These are phyloP conservation scores for Apamea crenata DNA, from an alignment of 2,888 invertebrate species.

Conservation along the genomic window DNA sequence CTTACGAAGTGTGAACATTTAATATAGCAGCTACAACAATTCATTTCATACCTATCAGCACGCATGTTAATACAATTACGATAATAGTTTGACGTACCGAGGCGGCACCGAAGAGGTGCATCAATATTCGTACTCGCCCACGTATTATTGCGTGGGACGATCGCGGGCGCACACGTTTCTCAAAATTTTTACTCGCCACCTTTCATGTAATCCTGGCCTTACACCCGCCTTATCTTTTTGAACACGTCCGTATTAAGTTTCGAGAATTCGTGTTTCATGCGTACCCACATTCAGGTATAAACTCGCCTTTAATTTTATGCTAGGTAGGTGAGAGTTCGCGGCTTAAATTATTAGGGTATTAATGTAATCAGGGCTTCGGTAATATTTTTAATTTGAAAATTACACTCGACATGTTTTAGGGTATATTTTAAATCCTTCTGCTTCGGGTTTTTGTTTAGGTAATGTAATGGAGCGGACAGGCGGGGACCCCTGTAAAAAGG, in stretches of 20 bases:
- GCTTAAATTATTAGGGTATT: constrained; percentile 73
- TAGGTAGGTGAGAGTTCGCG: constrained; percentile 62
- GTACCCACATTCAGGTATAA: constrained; percentile 57
- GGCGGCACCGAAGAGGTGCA: constrained; percentile 74
- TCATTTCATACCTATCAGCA: constrained; percentile 33
- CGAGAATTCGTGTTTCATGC: constrained; percentile 69
- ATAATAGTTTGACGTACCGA: constrained; percentile 77
- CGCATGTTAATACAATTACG: constrained; percentile 75
- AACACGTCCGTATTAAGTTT: constrained; percentile 74
- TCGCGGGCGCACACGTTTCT: constrained; percentile 71
- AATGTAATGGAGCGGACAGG: constrained; percentile 76
- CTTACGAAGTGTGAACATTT: constrained; percentile 57
- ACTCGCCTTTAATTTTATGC: constrained; percentile 69
- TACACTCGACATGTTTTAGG: constrained; percentile 82
- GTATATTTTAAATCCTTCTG: constrained; percentile 78
- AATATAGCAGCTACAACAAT: constrained; percentile 58
- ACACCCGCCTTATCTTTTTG: constrained; percentile 73
- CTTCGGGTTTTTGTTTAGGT: constrained; percentile 79
- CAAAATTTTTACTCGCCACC: constrained; percentile 78
- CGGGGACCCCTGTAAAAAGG: constrained; percentile 75
- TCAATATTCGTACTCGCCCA: constrained; percentile 84
- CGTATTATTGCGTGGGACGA: constrained; percentile 75
- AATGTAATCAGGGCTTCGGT: constrained; percentile 51
- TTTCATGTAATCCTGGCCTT: constrained; percentile 76
- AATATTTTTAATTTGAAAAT: constrained; percentile 82